phyloP scores from a whole-genome alignment of 2,113 vertebrate genomes.

The Callithrix jacchus region DNA sequence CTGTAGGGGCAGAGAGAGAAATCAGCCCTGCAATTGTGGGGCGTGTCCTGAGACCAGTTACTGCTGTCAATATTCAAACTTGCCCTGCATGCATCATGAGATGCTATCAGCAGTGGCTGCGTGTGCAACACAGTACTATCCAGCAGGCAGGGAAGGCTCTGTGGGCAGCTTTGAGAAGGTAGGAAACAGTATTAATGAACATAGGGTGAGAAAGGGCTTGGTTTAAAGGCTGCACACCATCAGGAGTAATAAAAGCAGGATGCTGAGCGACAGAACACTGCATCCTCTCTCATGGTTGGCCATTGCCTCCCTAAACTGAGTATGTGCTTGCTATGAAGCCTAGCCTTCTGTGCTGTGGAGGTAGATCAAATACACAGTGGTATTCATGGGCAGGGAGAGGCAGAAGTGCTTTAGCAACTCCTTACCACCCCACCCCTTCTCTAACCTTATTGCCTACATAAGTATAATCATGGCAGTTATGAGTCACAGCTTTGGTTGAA shows the following conservation, averaged over 20 bases:
- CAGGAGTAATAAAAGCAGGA: neutral
- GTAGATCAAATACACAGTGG: neutral
- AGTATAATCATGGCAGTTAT: neutral
- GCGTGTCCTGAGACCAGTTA: neutral
- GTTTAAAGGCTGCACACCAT: neutral
- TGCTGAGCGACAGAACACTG: neutral
- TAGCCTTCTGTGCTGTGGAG: neutral
- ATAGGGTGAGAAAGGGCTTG: slow-evolving; percentile 1
- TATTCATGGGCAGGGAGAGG: neutral
- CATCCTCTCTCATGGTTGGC: neutral
- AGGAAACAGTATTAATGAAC: slow-evolving; percentile 42
- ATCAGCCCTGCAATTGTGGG: slow-evolving; percentile 40
- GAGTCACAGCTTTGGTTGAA: neutral
- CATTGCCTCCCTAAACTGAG: neutral
- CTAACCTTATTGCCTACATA: neutral
- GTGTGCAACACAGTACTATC: neutral
- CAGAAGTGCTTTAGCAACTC: neutral
- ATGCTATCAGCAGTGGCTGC: neutral
- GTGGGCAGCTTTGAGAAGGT: slow-evolving; percentile 56
- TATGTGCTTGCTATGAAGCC: neutral
- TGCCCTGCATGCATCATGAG: neutral
- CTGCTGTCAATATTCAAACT: slow-evolving; percentile 4
- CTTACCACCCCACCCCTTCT: neutral
- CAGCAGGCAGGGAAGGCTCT: neutral
- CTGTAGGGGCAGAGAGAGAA: neutral